Evolutionary conservation across 2,888 invertebrate species (phyloP).

Genomic region (Gandaritis pyraliata): DNA sequence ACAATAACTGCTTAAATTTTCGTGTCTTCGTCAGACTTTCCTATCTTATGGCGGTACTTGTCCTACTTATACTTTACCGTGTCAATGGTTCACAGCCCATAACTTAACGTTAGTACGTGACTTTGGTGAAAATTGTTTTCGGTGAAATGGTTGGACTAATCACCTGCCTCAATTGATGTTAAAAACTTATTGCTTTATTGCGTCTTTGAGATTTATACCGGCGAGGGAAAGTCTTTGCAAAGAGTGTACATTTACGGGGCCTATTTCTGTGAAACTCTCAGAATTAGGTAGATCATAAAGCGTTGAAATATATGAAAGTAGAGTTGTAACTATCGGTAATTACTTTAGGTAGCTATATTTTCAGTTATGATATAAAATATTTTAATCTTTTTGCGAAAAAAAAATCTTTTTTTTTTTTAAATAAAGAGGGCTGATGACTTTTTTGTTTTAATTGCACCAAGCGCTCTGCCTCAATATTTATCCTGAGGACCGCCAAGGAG

Average conservation of each 20-base stretch:
- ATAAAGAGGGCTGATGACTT: no score
- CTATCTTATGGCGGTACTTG: slow-evolving; percentile 2
- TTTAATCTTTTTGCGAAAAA: no score
- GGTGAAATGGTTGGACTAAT: slow-evolving; percentile 40
- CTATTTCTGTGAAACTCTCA: background rate
- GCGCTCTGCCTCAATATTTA: no score
- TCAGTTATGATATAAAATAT: no score
- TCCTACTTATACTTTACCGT: slow-evolving; percentile 24
- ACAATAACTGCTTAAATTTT: background rate
- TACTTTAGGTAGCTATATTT: no score
- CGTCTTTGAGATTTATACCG: slow-evolving; percentile 36
- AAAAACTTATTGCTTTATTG: slow-evolving; percentile 46
- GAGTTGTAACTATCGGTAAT: background rate
- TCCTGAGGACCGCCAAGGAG: no score
- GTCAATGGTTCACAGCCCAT: slow-evolving; percentile 58
- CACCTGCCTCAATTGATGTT: slow-evolving; percentile 42
- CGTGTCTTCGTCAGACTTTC: background rate
- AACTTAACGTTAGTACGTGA: slow-evolving; percentile 48
- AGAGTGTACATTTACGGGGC: background rate
- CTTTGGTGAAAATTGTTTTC: slow-evolving; percentile 49
- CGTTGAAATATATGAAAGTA: background rate
- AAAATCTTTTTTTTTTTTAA: no score
- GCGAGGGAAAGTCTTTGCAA: slow-evolving; percentile 25
- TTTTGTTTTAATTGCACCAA: no score
- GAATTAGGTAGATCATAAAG: no score